Base-by-base conservation (phyloP, 1,140 invertebrate species). In the Palaemon carinicauda region DNA sequence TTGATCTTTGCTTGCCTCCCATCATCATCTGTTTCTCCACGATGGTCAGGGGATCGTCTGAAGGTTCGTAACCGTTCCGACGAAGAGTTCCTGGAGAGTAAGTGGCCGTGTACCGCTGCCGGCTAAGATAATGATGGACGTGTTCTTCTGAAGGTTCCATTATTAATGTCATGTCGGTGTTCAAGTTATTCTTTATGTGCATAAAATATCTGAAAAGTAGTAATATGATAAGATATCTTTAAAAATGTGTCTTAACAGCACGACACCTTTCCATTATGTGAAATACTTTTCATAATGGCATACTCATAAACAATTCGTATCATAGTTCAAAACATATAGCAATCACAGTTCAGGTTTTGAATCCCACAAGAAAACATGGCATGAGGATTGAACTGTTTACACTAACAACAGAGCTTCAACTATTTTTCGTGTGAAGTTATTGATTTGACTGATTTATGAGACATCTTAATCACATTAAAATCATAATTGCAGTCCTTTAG, bases 1-100 rank as follows among this genome's bases (percentile, higher is more conserved):
- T 60, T 4, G 84, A 75, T 29, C 33, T 73, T 50, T 50, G 41
- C 15, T n/a, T 24, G 2, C 84, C 84, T 12, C 84, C 56, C 60
- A 80, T 80, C 84, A 86, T 86, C n/a, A 82, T 17, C 78, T 80
- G 84, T 21, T 80, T 69, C 50, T 86, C 84, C 29, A 86, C 65
- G 29, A 86, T 15, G 3, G 60, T 80, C 50, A 80, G 27, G 19
- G 84, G 41, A 50, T 86, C 77, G n/a, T 74, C 69, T 12, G 41
- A 21, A 51, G 65, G 77, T 17, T 24, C 15, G 51, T 41, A 80
- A 41, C 60, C 56, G 24, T 17, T 29, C n/a, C 24, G 1, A 24
- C 54, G 77, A n/a, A 74, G 51, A 17, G 52, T 15, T 17, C 15
- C 50, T 0, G 77, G 78, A 3, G 84, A 86, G 54, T 24, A 73